Conservation (phyloP, 2,888 invertebrate species). For the Drosophila mimica region DNA sequence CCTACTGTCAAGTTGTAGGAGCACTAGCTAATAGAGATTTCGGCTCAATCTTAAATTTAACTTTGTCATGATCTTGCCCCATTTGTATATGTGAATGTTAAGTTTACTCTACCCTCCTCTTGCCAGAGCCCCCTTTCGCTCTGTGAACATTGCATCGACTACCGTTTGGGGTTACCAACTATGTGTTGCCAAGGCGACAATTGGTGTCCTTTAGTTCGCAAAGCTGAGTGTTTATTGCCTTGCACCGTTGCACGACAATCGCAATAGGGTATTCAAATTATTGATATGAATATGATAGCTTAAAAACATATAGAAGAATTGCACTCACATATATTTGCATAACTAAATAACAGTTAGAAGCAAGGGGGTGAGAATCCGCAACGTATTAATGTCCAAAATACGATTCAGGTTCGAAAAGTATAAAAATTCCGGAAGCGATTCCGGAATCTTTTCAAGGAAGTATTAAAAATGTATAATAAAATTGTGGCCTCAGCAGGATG, state of each 20-base stretch:
- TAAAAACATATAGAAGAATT: not conserved
- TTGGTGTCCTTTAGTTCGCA: not conserved
- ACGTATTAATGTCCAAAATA: not conserved
- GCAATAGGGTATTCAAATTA: not conserved
- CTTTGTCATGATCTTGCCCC: not conserved
- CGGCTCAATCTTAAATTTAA: not conserved
- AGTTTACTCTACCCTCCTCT: not conserved
- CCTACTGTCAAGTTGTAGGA: not conserved
- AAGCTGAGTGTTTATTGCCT: not conserved
- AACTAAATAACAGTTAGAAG: not conserved
- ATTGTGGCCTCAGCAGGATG: not conserved
- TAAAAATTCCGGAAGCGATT: not conserved
- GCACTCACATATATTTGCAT: not conserved
- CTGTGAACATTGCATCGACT: not conserved
- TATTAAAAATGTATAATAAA: not conserved
- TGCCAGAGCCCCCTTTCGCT: not conserved
- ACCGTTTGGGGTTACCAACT: not conserved
- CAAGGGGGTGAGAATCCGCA: not conserved
- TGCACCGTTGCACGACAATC: not conserved
- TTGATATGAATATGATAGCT: not conserved
- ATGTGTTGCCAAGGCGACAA: not conserved
- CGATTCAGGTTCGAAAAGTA: not conserved
- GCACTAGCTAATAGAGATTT: too few relatives aligned
- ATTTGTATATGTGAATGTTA: not conserved
- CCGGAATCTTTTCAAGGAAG: not conserved